Base-by-base conservation (phyloP, 1,140 invertebrate genomes). In the Leptestheria dahalacensis region DNA sequence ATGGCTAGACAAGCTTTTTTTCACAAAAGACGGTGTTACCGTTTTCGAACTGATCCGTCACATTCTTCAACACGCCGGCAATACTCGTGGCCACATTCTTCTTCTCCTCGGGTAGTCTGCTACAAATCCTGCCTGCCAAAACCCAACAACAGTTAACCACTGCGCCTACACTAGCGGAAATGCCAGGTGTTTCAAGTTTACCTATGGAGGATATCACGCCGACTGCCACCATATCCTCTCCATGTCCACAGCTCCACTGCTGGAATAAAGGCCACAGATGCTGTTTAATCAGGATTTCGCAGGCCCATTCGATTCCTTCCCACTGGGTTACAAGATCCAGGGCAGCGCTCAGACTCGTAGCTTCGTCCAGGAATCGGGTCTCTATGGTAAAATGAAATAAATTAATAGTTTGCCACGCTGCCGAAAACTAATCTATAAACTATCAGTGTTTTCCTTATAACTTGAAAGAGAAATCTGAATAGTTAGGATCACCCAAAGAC, bases 251-350 rank as follows among this genome's bases (percentile, higher is more conserved):
- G 29, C 49, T 60, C 26, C 49, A 60, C 20, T 49, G 21, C 51
- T 52, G 48, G 33, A 60, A 49, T 15, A 59, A 60, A 28, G 26
- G 28, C 48, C 46, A 52, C 11, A 49, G 23, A 10, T 28, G 10
- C 41, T 59, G 21, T 48, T 59, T 59, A 24, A 48, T 28, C 3
- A 48, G 21, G n/a, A 50, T 26, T 2, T 50, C 18, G 18, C 41
- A 48, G 11, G 47, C 15, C 21, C 20, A 29, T 6, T 26, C 52
- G 3, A 54, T 25, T 23, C 49, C 58, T 49, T 60, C 48, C 48
- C 57, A 59, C 47, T 48, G 57, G n/a, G 47, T 23, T 20, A 59
- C n/a, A 21, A 59, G 49, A 15, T 41, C 46, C 23, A 59, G 28
- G 49, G 41, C 28, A 20, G 41, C 26, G 9, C 25, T 23, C 25